Evolutionary conservation across 2,888 invertebrate genomes (phyloP).

Genomic region (Plutella xylostella): DNA sequence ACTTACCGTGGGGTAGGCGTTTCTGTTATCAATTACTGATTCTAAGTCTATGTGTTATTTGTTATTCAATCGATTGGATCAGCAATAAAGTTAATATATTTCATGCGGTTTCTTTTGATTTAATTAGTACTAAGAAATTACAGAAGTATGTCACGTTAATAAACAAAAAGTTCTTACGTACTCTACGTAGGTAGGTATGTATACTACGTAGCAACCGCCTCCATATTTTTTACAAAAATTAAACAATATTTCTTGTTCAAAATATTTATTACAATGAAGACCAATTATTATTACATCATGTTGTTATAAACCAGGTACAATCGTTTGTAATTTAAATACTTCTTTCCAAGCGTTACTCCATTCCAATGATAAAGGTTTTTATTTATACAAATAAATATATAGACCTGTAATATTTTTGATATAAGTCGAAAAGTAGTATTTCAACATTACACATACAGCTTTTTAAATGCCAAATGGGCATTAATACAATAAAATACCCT

Average conservation of each 20-base stretch:
- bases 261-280: constrained; percentile 67
- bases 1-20: constrained; percentile 61
- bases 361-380: constrained; percentile 17
- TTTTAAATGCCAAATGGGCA: too few relatives aligned
- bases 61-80: constrained; percentile 50
- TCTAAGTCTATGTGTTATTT: constrained; percentile 62
- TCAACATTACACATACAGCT: too few relatives aligned
- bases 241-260: constrained; percentile 41
- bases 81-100: constrained; percentile 55
- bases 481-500: too few relatives aligned
- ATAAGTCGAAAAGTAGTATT: too few relatives aligned
- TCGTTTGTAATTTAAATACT: constrained; percentile 37
- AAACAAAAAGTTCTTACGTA: neutral
- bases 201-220: neutral
- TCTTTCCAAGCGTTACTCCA: constrained; percentile 28
- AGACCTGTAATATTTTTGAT: too few relatives aligned
- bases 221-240: constrained; percentile 1
- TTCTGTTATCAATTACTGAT: constrained; percentile 64
- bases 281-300: constrained; percentile 43
- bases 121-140: too few relatives aligned
- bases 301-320: constrained; percentile 68
- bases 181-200: neutral
- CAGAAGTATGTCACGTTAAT: too few relatives aligned
- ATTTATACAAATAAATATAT: too few relatives aligned
- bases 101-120: constrained; percentile 31